Evolutionary conservation across 2,888 invertebrate species (phyloP).

Genomic region (Tachina lurida): DNA sequence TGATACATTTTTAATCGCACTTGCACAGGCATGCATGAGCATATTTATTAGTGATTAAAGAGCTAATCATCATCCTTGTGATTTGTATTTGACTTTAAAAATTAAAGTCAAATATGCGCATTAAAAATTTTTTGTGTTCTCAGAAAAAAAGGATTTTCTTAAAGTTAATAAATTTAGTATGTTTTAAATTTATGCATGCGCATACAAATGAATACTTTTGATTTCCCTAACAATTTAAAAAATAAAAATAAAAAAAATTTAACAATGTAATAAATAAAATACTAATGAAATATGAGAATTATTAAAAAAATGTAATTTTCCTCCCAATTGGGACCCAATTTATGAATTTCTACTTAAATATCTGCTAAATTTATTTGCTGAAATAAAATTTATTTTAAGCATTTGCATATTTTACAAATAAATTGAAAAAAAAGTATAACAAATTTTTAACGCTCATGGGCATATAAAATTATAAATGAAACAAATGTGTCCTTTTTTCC

Average conservation of each 20-base stretch:
- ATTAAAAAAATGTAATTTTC: conserved; percentile 36
- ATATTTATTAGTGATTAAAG: no score
- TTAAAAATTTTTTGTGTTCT: no score
- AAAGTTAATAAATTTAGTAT: neutral
- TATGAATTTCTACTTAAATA: conserved; percentile 11
- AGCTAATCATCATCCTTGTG: no score
- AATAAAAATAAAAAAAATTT: conserved; percentile 23
- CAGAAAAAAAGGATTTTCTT: no score
- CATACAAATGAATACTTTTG: neutral
- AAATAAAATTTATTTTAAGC: conserved; percentile 29
- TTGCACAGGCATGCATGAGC: no score
- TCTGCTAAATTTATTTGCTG: conserved; percentile 37
- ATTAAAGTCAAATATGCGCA: no score
- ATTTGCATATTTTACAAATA: conserved; percentile 19
- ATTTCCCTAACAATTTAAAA: neutral
- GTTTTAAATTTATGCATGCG: neutral
- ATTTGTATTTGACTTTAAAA: no score
- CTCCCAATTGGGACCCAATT: conserved; percentile 23
- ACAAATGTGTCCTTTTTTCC: conserved; percentile 17
- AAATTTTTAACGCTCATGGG: conserved; percentile 28
- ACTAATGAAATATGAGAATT: conserved; percentile 19
- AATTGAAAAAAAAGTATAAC: neutral
- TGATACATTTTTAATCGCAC: no score
- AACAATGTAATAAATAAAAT: conserved; percentile 14
- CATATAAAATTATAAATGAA: conserved; percentile 13